Percentiles rank a stretch among this genome's conserved stretches.
phyloP scores from a whole-genome alignment of 30 jellyfish, hydroid and myxozoan species.

The Catostylus mosaicus region DNA sequence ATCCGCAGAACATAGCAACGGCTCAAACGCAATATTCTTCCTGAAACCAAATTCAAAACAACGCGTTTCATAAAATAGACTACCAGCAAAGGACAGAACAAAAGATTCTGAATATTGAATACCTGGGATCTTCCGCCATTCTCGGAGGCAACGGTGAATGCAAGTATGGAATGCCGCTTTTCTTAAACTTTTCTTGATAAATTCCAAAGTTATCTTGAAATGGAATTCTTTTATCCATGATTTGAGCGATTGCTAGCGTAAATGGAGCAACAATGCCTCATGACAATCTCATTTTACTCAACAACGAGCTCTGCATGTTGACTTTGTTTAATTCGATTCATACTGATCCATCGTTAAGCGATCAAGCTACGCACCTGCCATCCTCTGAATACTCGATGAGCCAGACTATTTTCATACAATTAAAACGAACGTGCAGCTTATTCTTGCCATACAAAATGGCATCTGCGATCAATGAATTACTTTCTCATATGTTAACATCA shows the following conservation, averaged over 20 bases:
- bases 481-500: background rate
- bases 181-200: slow-evolving; percentile 46
- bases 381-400: slow-evolving; percentile 11
- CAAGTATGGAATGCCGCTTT: slow-evolving; percentile 64
- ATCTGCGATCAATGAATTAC: background rate
- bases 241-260: background rate
- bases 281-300: background rate
- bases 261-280: background rate
- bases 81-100: background rate
- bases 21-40: background rate
- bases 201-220: background rate
- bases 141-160: slow-evolving; percentile 75
- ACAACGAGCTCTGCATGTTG: slow-evolving; percentile 38
- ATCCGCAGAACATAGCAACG: background rate
- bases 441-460: background rate
- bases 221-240: background rate
- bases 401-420: background rate
- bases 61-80: background rate
- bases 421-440: background rate
- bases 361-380: slow-evolving; percentile 37
- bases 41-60: background rate
- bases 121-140: slow-evolving; percentile 68
- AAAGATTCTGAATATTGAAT: background rate
- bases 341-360: slow-evolving; percentile 3
- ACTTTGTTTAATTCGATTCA: slow-evolving; percentile 42